A percentile compares a stretch with the other conserved stretches of the same genome.
Conservation (phyloP, 1,140 invertebrate species). For the Chlorops oryzae region DNA sequence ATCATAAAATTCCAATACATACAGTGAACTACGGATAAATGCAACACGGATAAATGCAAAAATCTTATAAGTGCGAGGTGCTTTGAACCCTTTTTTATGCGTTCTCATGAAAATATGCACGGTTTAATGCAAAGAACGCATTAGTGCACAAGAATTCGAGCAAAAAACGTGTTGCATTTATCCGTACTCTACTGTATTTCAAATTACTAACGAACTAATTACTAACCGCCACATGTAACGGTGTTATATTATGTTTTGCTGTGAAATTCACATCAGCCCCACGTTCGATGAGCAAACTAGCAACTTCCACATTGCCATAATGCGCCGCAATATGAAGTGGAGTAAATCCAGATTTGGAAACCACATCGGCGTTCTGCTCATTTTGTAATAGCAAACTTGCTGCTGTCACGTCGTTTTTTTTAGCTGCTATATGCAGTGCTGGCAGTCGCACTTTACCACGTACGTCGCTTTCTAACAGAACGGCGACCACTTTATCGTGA, state of each 20-base stretch:
- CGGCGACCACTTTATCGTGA: slow-evolving; percentile 94
- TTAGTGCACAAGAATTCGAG: too few relatives aligned
- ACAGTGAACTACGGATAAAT: too few relatives aligned
- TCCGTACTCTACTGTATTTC: too few relatives aligned
- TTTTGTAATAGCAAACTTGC: slow-evolving; percentile 87
- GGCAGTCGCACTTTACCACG: slow-evolving; percentile 84
- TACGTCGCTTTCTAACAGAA: slow-evolving; percentile 91
- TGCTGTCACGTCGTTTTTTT: slow-evolving; percentile 97
- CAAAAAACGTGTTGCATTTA: too few relatives aligned
- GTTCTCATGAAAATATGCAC: too few relatives aligned
- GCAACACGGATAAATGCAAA: too few relatives aligned
- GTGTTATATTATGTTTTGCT: slow-evolving; percentile 92
- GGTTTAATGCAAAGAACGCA: too few relatives aligned
- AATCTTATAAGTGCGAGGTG: too few relatives aligned
- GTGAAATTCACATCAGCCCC: slow-evolving; percentile 93
- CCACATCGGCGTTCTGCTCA: slow-evolving; percentile 91
- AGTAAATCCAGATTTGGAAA: slow-evolving; percentile 96
- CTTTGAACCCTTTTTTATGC: too few relatives aligned
- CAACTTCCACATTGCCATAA: slow-evolving; percentile 96
- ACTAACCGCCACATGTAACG: slow-evolving; percentile 90
- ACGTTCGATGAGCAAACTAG: slow-evolving; percentile 79
- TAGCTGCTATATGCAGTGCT: slow-evolving; percentile 96
- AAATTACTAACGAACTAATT: too few relatives aligned
- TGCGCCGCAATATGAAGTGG: slow-evolving; percentile 97
- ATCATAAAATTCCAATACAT: too few relatives aligned